A percentile compares a stretch with the other conserved stretches of the same genome.
Evolutionary conservation across 1,140 invertebrate species (phyloP).

Genomic region (Brachionus koreanus): DNA sequence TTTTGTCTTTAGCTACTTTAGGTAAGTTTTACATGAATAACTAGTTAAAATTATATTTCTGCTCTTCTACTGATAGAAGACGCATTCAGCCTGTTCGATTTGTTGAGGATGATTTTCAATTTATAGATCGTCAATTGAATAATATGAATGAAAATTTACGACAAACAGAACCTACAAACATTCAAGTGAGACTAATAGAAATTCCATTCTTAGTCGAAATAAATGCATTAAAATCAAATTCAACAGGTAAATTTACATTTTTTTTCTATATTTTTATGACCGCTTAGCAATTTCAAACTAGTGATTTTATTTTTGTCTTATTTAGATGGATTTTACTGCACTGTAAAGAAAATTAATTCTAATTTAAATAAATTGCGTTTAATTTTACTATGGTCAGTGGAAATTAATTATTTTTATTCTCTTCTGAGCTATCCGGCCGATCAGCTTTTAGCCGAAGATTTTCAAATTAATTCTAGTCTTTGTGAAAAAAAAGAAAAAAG

Average conservation of each 20-base stretch:
- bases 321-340: background rate
- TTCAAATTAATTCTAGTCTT: background rate
- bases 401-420: constrained; percentile 10
- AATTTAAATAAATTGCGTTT: background rate
- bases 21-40: background rate
- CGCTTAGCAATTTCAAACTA: background rate
- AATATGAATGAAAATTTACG: background rate
- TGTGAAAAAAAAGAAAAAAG: background rate
- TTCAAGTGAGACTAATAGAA: background rate
- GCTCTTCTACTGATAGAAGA: background rate
- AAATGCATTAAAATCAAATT: constrained; percentile 18
- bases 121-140: constrained; percentile 37
- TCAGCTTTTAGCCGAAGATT: background rate
- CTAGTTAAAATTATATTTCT: background rate
- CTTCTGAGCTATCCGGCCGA: background rate
- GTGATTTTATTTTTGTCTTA: constrained; percentile 23
- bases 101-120: constrained; percentile 18
- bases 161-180: background rate
- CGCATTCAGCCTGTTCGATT: background rate
- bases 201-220: constrained; percentile 14
- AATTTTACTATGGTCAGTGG: background rate
- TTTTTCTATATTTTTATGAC: background rate
- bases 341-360: background rate
- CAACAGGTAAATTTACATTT: constrained; percentile 13
- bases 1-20: background rate